phyloP scores from a whole-genome alignment of 2,797 vertebrate species.

The Coluber constrictor region DNA sequence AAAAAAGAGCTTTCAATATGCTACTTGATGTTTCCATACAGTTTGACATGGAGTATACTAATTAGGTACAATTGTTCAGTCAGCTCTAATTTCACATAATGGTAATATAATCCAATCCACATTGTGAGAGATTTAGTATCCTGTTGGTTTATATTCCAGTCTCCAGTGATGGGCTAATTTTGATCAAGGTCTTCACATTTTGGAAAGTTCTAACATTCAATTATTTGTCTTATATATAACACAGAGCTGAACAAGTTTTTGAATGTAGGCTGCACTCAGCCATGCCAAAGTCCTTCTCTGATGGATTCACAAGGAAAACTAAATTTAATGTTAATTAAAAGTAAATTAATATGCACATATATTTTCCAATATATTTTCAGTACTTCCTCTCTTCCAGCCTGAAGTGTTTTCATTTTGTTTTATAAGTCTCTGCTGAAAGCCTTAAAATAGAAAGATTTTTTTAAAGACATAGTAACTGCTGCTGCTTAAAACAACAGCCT shows the following conservation, averaged over 20 bases:
- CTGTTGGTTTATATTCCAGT: background rate
- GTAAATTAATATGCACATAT: background rate
- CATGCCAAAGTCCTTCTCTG: background rate
- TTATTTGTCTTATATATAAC: background rate
- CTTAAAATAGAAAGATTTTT: background rate
- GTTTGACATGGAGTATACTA: background rate
- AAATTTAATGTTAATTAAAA: background rate
- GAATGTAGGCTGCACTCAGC: background rate
- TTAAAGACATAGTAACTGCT: background rate
- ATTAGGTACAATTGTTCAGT: background rate
- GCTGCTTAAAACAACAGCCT: background rate
- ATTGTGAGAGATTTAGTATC: background rate
- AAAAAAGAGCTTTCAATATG: background rate
- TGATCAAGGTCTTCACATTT: background rate
- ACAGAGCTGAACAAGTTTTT: background rate
- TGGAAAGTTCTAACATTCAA: background rate
- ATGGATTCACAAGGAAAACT: background rate
- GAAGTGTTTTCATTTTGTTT: background rate
- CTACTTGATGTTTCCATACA: background rate
- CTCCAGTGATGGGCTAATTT: background rate
- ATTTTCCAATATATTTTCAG: background rate
- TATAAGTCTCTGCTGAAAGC: background rate
- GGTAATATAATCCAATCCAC: background rate
- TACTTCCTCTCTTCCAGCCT: background rate
- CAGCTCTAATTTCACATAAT: background rate